Evolutionary conservation across 2,888 invertebrate genomes (phyloP).

Genomic region (Hermaeophaga mercurialis): DNA sequence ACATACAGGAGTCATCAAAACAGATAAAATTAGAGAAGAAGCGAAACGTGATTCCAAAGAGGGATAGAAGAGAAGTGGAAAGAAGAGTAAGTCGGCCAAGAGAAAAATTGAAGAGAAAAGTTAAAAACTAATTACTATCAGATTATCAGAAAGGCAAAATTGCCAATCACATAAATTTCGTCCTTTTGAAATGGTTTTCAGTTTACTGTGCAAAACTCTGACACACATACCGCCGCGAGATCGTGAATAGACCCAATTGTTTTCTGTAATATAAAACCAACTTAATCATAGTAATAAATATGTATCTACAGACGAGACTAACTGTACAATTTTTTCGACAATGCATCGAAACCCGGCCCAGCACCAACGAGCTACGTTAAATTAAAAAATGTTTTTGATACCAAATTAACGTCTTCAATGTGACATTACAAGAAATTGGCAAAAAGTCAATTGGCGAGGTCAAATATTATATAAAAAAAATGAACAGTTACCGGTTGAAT

Average conservation of each 20-base stretch:
- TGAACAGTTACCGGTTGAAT: slow-evolving; percentile 14
- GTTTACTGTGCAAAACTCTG: neutral
- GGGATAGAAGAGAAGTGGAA: too few relatives aligned
- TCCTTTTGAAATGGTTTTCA: neutral
- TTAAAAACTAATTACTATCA: too few relatives aligned
- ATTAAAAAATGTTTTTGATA: slow-evolving; percentile 15
- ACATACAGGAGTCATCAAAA: too few relatives aligned
- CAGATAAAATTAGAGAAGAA: too few relatives aligned
- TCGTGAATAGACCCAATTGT: slow-evolving; percentile 24
- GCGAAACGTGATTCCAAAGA: too few relatives aligned
- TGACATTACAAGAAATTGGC: slow-evolving; percentile 14
- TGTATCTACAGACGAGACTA: slow-evolving; percentile 7
- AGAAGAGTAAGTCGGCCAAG: too few relatives aligned
- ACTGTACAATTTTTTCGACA: slow-evolving; percentile 13
- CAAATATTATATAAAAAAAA: slow-evolving; percentile 10
- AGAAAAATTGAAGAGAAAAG: too few relatives aligned
- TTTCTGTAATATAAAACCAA: slow-evolving; percentile 16
- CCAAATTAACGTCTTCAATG: slow-evolving; percentile 5
- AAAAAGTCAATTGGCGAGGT: slow-evolving; percentile 16
- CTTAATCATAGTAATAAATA: slow-evolving; percentile 19
- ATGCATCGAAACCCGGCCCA: slow-evolving; percentile 6
- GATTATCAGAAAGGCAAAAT: too few relatives aligned
- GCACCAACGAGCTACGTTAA: slow-evolving; percentile 5
- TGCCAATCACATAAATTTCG: too few relatives aligned
- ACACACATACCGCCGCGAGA: slow-evolving; percentile 15